Percentiles rank a stretch among this genome's conserved stretches.
Conservation (phyloP, 2,113 vertebrate genomes). For the Probosciger aterrimus region DNA sequence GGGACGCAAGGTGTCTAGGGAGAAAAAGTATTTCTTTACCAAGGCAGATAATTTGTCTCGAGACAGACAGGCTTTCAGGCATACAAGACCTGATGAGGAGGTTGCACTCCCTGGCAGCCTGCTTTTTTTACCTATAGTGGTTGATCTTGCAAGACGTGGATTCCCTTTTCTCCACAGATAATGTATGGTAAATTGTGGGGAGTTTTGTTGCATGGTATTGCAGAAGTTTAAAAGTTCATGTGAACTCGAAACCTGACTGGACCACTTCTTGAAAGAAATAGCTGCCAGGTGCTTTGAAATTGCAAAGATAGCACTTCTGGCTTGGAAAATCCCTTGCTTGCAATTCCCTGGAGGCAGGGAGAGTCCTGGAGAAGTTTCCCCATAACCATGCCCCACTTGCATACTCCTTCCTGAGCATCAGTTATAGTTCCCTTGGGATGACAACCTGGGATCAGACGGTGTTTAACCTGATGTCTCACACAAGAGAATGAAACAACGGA, state of each 20-base stretch:
- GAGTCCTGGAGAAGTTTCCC: background rate
- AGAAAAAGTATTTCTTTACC: background rate
- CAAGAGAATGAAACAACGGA: background rate
- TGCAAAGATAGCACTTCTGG: background rate
- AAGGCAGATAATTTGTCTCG: background rate
- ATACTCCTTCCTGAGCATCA: accelerated
- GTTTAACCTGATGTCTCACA: background rate
- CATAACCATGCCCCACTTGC: accelerated
- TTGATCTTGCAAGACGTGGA: background rate
- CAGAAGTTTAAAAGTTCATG: accelerated
- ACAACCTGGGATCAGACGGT: background rate
- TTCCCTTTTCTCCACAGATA: background rate
- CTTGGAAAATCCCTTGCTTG: background rate
- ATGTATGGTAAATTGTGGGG: background rate
- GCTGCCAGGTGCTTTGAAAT: background rate
- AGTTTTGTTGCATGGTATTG: background rate
- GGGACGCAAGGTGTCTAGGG: background rate
- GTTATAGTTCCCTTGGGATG: background rate
- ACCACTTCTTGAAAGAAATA: background rate
- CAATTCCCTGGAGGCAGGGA: background rate
- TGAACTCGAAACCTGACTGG: background rate
- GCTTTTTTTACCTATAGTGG: background rate
- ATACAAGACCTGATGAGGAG: background rate
- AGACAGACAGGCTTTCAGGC: background rate
- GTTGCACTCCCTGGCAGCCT: background rate